Evolutionary conservation across 2,888 invertebrate species (phyloP).

Genomic region (Thereva nobilitata): DNA sequence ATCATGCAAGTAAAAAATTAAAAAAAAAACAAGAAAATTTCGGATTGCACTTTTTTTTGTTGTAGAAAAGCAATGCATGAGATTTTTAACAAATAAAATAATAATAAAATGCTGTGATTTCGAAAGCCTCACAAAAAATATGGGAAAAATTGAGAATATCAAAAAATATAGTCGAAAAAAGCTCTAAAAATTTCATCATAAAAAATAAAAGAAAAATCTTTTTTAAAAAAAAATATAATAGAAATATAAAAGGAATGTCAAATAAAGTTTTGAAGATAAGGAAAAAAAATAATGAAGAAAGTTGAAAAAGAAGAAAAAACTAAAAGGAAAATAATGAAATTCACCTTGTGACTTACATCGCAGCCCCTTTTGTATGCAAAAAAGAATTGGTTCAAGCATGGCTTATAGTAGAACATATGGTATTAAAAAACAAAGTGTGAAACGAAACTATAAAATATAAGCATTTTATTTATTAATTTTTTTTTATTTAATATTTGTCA

Average conservation of each 20-base stretch:
- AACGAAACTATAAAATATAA: slow-evolving; percentile 23
- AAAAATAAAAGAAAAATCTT: not conserved
- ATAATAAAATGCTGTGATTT: no score
- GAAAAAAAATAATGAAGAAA: slow-evolving; percentile 38
- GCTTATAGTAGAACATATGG: slow-evolving; percentile 39
- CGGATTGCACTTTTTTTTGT: no score
- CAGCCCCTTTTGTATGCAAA: slow-evolving; percentile 43
- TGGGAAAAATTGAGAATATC: not conserved
- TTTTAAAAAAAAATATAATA: slow-evolving; percentile 11
- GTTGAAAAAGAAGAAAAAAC: slow-evolving; percentile 13
- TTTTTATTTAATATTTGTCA: no score
- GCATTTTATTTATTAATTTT: no score
- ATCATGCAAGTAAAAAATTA: no score
- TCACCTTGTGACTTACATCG: slow-evolving; percentile 43
- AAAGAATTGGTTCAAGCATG: slow-evolving; percentile 41
- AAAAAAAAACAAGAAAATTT: no score
- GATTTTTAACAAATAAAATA: no score
- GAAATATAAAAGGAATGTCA: slow-evolving; percentile 38
- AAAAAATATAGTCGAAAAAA: not conserved
- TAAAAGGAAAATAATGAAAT: slow-evolving; percentile 27
- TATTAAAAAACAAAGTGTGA: slow-evolving; percentile 18
- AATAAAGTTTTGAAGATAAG: slow-evolving; percentile 31
- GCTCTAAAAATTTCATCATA: not conserved
- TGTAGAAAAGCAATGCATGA: no score
- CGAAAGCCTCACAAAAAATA: no score